A percentile compares a stretch with the other conserved stretches of the same genome.
These are phyloP conservation scores for Hydrochoerus hydrochaeris DNA, from an alignment of 2,113 vertebrate genomes.

Conservation along the genomic window DNA sequence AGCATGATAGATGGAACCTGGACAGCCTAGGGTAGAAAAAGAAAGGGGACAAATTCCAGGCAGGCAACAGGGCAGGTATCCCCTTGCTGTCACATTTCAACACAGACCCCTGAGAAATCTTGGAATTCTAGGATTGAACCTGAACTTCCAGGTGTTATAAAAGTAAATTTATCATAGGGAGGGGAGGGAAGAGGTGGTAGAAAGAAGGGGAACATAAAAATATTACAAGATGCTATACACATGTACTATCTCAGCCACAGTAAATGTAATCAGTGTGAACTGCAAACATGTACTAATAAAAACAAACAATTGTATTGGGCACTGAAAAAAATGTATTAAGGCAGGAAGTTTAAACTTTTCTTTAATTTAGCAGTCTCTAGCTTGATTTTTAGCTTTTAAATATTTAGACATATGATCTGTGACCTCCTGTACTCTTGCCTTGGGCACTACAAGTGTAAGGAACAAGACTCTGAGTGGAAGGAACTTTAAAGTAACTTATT, in stretches of 20 bases:
- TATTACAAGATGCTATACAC: neutral
- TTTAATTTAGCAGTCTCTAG: neutral
- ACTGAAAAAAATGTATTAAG: neutral
- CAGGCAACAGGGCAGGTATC: neutral
- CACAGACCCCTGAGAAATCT: neutral
- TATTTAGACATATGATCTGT: neutral
- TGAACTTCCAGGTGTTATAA: neutral
- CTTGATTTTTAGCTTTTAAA: slow-evolving; percentile 18
- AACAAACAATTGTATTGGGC: neutral
- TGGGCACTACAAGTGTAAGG: neutral
- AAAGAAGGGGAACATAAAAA: neutral
- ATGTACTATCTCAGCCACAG: neutral
- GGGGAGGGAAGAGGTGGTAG: neutral
- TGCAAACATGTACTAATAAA: neutral
- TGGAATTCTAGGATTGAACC: neutral
- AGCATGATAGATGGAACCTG: neutral
- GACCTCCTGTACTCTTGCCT: neutral
- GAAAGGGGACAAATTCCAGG: neutral
- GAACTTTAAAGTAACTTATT: neutral
- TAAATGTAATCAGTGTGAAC: neutral
- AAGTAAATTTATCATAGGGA: neutral
- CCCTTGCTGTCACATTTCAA: neutral
- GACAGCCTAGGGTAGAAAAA: neutral
- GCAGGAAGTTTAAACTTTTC: neutral
- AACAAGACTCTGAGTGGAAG: neutral